Percentiles rank a stretch among this genome's conserved stretches.
Evolutionary conservation across 2,113 vertebrate species (phyloP).

Genomic region (Acanthisitta chloris): DNA sequence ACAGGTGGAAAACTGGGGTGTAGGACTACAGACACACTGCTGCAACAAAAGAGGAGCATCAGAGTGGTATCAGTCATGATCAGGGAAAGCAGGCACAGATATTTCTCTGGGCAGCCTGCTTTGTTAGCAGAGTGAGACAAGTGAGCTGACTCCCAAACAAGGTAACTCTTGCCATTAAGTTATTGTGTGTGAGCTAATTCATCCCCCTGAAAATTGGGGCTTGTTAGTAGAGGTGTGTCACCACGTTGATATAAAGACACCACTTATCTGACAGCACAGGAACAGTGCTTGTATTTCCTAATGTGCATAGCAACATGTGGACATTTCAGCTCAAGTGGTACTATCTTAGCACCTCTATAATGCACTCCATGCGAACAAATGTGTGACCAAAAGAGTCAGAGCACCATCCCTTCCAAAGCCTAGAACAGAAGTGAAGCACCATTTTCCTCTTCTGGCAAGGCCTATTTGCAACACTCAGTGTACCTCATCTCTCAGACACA

Average conservation of each 20-base stretch:
- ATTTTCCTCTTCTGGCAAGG: not conserved
- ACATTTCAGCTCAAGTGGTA: not conserved
- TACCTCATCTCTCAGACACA: not conserved
- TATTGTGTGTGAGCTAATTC: not conserved
- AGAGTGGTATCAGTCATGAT: not conserved
- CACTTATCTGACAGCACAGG: not conserved
- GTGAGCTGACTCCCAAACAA: not conserved
- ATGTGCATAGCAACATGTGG: not conserved
- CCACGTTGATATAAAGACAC: not conserved
- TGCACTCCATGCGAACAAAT: not conserved
- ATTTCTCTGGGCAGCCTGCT: not conserved
- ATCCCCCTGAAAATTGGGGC: not conserved
- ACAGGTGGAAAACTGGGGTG: not conserved
- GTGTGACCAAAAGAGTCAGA: not conserved
- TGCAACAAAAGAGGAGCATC: not conserved
- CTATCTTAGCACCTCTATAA: not conserved
- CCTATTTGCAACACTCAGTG: not conserved
- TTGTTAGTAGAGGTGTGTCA: slow-evolving; percentile 17
- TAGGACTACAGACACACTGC: not conserved
- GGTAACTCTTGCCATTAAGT: not conserved
- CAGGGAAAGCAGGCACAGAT: not conserved
- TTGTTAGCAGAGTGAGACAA: not conserved
- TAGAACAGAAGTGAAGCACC: not conserved
- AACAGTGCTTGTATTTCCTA: not conserved
- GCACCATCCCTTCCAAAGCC: not conserved